These are phyloP conservation scores for Tapera naevia DNA, from an alignment of 2,797 vertebrate species.

Conservation along the genomic window DNA sequence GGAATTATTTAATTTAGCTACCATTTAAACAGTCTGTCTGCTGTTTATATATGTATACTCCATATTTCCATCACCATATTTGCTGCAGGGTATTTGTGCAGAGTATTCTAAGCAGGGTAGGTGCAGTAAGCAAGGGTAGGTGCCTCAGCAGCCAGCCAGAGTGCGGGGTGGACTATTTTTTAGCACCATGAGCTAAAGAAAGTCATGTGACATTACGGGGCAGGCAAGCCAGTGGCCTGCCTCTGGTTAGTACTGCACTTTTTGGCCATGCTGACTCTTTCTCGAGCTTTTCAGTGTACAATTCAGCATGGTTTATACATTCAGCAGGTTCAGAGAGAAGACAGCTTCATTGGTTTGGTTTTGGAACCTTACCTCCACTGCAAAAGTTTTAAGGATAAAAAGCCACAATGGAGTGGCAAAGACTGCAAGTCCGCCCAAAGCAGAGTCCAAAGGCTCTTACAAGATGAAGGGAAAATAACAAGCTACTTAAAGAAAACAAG, in stretches of 20 bases:
- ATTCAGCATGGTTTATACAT: background rate
- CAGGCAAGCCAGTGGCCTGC: background rate
- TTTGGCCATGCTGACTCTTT: background rate
- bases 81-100: background rate
- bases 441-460: background rate
- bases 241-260: background rate
- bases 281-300: background rate
- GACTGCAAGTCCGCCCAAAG: background rate
- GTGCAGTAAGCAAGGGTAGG: background rate
- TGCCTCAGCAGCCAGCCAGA: background rate
- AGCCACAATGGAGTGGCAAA: background rate
- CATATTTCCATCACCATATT: background rate
- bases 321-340: background rate
- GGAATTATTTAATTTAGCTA: background rate
- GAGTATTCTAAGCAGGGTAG: fast-evolving
- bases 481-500: background rate
- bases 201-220: background rate
- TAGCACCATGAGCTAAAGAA: background rate
- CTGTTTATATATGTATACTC: background rate
- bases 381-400: background rate
- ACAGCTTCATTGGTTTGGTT: background rate
- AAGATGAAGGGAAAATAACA: background rate
- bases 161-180: background rate
- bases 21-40: background rate
- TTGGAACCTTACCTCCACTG: background rate